These are phyloP conservation scores for Percopsis transmontana DNA, from an alignment of 2,113 vertebrate species.

Conservation along the genomic window DNA sequence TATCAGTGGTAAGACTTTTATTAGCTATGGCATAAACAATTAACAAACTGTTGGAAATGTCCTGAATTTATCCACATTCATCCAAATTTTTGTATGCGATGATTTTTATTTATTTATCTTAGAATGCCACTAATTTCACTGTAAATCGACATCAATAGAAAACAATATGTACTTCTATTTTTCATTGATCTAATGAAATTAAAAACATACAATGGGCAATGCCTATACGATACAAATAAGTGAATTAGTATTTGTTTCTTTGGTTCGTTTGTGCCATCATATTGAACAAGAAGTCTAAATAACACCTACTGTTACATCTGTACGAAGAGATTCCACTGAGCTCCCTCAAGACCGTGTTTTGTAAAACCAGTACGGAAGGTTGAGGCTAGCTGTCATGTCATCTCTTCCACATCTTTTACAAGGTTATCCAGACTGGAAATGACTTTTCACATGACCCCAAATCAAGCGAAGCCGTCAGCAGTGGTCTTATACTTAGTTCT, in stretches of 20 bases:
- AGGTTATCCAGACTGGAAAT: conserved; percentile 50
- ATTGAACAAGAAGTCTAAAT: conserved; percentile 46
- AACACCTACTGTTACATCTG: conserved; percentile 40
- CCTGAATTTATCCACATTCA: no score
- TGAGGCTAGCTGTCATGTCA: conserved; percentile 52
- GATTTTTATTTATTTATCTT: no score
- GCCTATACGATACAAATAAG: conserved; percentile 24
- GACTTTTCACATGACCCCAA: conserved; percentile 61
- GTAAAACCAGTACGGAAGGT: conserved; percentile 54
- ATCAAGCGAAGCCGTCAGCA: conserved; percentile 45
- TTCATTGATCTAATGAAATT: conserved; percentile 1
- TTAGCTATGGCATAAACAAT: no score
- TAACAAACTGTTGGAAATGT: no score
- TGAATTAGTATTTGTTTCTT: conserved; percentile 35
- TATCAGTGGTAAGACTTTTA: no score
- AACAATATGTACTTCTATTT: background rate
- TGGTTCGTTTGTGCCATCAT: conserved; percentile 32
- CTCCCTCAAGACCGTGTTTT: conserved; percentile 51
- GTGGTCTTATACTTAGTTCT: background rate
- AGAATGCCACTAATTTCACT: no score
- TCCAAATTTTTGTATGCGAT: no score
- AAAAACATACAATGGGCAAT: background rate
- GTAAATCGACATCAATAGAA: background rate
- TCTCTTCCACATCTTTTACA: conserved; percentile 26
- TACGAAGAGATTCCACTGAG: conserved; percentile 28